Evolutionary conservation across 2,113 vertebrate genomes (phyloP), one percentile per base, ranked within the genome.

Genomic region (Gallinago undulata): DNA sequence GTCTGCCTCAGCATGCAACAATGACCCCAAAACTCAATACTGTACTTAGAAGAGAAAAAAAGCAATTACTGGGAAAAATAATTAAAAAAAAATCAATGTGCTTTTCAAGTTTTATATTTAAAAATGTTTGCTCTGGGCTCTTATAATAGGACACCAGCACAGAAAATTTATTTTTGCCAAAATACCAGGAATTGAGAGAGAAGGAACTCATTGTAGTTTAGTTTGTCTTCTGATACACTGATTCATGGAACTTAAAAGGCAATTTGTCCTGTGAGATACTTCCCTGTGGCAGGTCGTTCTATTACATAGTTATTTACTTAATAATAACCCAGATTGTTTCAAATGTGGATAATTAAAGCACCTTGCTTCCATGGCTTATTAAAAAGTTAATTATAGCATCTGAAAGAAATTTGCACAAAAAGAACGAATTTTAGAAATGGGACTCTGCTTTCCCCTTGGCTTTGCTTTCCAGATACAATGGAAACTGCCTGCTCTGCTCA

Each of bases 311-410:
- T 89, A 68, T 84, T 91, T 92, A 82, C 79, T 94, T 80, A 69
- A n/a, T 91, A 93, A 96, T 57, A 93, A 97, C 30, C n/a, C 19
- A 90, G 68, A 59, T 68, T 79, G 41, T 86, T 89, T 94, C 92
- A 87, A 70, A 76, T 16, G 51, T 62, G 66, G 81, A 84, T 87
- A 94, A 80, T 72, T 67, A 85, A 41, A 82, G 55, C 70, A 95
- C 76, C 70, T 78, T 56, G 25, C 30, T 82, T 87, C 45, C 7
- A 6, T 22, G 51, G 68, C 84, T 93, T 96, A 73, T 89, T 50
- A 60, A 78, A 68, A 93, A 85, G 48, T 37, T 86, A 94, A 84
- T 94, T 89, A 75, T 17, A 89, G 63, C 47, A 84, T 68, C 66
- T 88, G 75, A 86, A 92, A 92, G 37, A 83, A 67, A 53, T 33